Conservation (phyloP, 1,140 invertebrate species). For the Brachionus angularis region DNA sequence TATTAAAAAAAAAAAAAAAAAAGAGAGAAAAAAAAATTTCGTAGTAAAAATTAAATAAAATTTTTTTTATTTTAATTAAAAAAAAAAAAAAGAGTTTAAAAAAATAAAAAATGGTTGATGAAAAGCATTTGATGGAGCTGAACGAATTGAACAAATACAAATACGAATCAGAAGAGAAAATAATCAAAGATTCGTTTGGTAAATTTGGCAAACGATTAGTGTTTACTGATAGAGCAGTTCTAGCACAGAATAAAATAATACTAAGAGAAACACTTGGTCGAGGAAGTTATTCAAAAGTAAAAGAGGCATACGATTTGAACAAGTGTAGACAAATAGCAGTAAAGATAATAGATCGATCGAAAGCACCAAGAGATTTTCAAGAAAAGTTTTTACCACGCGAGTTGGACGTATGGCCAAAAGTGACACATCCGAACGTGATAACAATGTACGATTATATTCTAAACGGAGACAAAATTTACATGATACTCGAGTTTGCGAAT, state of each 20-base stretch:
- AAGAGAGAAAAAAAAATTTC: too few species aligned
- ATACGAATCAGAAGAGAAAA: slow-evolving; percentile 31
- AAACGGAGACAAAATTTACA: slow-evolving; percentile 18
- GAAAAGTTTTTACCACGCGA: slow-evolving; percentile 86
- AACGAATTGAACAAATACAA: slow-evolving; percentile 8
- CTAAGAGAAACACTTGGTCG: slow-evolving; percentile 15
- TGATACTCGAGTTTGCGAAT: slow-evolving; percentile 38
- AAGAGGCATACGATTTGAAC: slow-evolving; percentile 23
- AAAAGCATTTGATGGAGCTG: slow-evolving; percentile 16
- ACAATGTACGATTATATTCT: slow-evolving; percentile 34
- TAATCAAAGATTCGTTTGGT: slow-evolving; percentile 11
- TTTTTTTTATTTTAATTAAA: too few species aligned
- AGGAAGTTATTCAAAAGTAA: slow-evolving; percentile 39
- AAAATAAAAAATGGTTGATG: slow-evolving; percentile 19
- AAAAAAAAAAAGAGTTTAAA: too few species aligned
- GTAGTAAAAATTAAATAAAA: too few species aligned
- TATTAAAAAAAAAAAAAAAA: too few species aligned
- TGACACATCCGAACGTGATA: slow-evolving; percentile 76
- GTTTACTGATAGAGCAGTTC: slow-evolving; percentile 2
- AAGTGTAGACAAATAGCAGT: slow-evolving; percentile 62
- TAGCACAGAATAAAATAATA: slow-evolving; percentile 21
- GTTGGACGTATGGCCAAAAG: slow-evolving; percentile 77
- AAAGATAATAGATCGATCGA: slow-evolving; percentile 75
- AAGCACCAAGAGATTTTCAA: slow-evolving; percentile 71
- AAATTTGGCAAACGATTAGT: not conserved